Percentiles rank a stretch among this genome's conserved stretches.
phyloP scores from a whole-genome alignment of 2,113 vertebrate genomes.

The Macrotis lagotis region DNA sequence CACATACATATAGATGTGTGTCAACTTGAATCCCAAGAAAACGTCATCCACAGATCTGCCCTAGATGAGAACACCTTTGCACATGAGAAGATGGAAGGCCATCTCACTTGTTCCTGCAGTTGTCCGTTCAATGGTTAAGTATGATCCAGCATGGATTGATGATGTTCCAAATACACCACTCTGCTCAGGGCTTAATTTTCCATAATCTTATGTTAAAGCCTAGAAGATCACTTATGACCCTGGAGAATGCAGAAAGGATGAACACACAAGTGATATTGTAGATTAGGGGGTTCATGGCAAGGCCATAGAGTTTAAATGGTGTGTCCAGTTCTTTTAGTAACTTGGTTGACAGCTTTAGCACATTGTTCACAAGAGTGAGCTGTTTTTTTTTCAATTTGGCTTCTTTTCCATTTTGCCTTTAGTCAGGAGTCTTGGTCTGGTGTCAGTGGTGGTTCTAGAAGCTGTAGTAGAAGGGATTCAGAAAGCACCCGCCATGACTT shows the following conservation, averaged over 20 bases:
- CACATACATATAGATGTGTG: not conserved
- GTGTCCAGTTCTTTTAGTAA: slow-evolving; percentile 96
- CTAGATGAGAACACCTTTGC: slow-evolving; percentile 1
- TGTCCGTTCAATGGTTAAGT: not conserved
- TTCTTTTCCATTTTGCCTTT: too few relatives aligned
- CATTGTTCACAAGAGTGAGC: too few relatives aligned
- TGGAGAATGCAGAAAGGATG: slow-evolving; percentile 97
- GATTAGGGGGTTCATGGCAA: slow-evolving; percentile 97
- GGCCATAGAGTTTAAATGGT: slow-evolving; percentile 94
- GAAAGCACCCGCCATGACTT: slow-evolving; percentile 90
- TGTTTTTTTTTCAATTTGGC: too few relatives aligned
- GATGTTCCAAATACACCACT: not conserved
- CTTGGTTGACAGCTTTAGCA: too few relatives aligned
- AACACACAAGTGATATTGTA: slow-evolving; percentile 98
- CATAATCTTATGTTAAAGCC: slow-evolving; percentile 96
- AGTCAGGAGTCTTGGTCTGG: slow-evolving; percentile 80
- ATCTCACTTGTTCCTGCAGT: not conserved
- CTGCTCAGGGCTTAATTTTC: slow-evolving; percentile 85
- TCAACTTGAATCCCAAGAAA: slow-evolving; percentile 9
- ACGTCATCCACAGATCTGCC: not conserved
- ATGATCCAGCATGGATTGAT: not conserved
- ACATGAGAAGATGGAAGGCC: not conserved
- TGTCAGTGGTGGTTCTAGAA: slow-evolving; percentile 62
- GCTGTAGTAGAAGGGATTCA: slow-evolving; percentile 83
- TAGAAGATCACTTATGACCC: slow-evolving; percentile 95